A percentile compares a stretch with the other conserved stretches of the same genome.
These are phyloP conservation scores for Petrosia ficiformis DNA, from an alignment of 37 sponge, comb jelly and placozoan genomes.

Conservation along the genomic window DNA sequence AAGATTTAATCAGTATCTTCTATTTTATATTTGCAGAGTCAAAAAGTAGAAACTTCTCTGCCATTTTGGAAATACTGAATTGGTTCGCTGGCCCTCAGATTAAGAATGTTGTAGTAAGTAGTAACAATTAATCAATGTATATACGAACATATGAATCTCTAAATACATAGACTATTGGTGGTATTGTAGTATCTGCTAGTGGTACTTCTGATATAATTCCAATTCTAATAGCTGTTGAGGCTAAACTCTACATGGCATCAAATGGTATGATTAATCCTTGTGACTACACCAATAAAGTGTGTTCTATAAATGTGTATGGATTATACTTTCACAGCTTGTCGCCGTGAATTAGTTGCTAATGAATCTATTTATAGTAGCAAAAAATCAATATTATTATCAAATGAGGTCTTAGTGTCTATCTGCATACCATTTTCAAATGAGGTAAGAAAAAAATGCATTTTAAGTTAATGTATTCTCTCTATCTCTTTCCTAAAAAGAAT, in stretches of 20 bases:
- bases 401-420: constrained; percentile 51
- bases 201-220: constrained; percentile 67
- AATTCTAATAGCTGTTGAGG: constrained; percentile 42
- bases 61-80: constrained; percentile 60
- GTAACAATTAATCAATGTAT: neutral
- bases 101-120: constrained; percentile 61
- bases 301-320: no score
- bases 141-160: neutral
- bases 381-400: constrained; percentile 22
- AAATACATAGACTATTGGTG: constrained; percentile 36
- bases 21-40: neutral
- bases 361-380: constrained; percentile 45
- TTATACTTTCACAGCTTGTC: no score
- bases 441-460: no score
- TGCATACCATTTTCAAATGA: constrained; percentile 31
- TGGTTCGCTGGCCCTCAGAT: constrained; percentile 65
- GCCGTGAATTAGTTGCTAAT: constrained; percentile 12
- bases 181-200: constrained; percentile 53
- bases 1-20: neutral
- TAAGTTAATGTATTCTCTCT: no score
- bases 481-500: neutral
- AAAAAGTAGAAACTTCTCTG: constrained; percentile 37
- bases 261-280: constrained; percentile 1
- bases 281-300: neutral
- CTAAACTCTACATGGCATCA: constrained; percentile 34